These are phyloP conservation scores for Halcyon malimbica DNA, from an alignment of 2,113 vertebrate genomes.

Conservation along the genomic window DNA sequence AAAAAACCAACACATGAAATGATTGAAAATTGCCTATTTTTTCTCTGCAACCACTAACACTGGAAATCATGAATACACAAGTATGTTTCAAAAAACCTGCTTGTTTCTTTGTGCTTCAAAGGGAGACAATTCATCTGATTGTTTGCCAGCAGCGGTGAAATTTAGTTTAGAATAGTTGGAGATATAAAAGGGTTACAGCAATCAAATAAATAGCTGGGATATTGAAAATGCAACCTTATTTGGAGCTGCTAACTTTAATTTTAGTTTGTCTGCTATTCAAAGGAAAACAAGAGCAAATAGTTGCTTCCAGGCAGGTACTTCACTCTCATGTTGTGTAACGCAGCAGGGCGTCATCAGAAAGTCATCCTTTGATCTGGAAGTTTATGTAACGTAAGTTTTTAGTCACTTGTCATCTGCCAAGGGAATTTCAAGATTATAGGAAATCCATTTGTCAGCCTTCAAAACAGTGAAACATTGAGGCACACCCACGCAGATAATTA, in stretches of 20 bases:
- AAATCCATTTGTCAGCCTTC: background rate
- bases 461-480: background rate
- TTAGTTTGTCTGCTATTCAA: background rate
- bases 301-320: background rate
- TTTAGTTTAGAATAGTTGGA: background rate
- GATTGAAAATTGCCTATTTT: background rate
- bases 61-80: background rate
- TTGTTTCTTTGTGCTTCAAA: background rate
- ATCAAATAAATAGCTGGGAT: background rate
- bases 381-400: background rate
- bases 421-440: background rate
- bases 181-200: background rate
- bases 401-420: background rate
- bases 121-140: background rate
- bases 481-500: background rate
- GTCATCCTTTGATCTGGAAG: constrained; percentile 21
- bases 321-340: background rate
- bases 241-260: background rate
- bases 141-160: background rate
- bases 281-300: constrained; percentile 18
- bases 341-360: background rate
- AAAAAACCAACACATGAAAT: background rate
- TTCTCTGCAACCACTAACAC: background rate
- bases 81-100: background rate
- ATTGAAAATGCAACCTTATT: background rate